phyloP scores from a whole-genome alignment of 2,888 invertebrate species.

The Liodrosophila aerea region DNA sequence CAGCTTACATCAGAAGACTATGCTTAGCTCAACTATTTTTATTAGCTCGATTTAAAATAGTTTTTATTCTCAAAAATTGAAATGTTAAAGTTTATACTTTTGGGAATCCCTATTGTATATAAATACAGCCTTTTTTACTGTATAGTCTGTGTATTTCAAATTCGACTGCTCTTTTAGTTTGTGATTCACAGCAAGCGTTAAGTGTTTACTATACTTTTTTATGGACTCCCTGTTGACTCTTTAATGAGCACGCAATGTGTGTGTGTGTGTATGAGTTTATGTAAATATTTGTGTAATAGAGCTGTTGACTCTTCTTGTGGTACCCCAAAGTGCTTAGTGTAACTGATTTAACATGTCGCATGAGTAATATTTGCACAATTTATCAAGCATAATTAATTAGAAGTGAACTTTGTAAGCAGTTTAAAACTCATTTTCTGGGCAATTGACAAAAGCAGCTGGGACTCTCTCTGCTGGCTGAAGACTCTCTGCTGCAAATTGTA shows the following conservation, averaged over 20 bases:
- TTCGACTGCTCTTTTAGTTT: background rate
- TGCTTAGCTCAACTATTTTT: no score
- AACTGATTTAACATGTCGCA: conserved; percentile 41
- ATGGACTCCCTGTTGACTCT: conserved; percentile 10
- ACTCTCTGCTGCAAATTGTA: conserved; percentile 16
- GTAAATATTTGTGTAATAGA: background rate
- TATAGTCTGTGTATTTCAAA: background rate
- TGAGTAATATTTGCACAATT: conserved; percentile 43
- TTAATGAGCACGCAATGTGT: conserved; percentile 10
- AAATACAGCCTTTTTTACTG: no score
- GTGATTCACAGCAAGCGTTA: conserved; percentile 6
- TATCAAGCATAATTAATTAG: conserved; percentile 54
- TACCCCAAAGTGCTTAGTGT: conserved; percentile 23
- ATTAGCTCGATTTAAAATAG: no score
- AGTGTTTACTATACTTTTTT: conserved; percentile 19
- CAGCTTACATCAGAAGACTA: no score
- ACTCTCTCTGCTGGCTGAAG: conserved; percentile 14
- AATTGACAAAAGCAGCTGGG: conserved; percentile 56
- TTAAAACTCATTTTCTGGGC: conserved; percentile 48
- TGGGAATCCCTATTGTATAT: no score
- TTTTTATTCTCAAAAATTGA: no score
- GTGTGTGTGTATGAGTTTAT: conserved; percentile 15
- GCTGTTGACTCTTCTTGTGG: conserved; percentile 8
- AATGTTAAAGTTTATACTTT: no score
- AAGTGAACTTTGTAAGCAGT: conserved; percentile 30